These are phyloP conservation scores for Kryptopterus vitreolus DNA, from an alignment of 2,797 vertebrate genomes.

Conservation along the genomic window DNA sequence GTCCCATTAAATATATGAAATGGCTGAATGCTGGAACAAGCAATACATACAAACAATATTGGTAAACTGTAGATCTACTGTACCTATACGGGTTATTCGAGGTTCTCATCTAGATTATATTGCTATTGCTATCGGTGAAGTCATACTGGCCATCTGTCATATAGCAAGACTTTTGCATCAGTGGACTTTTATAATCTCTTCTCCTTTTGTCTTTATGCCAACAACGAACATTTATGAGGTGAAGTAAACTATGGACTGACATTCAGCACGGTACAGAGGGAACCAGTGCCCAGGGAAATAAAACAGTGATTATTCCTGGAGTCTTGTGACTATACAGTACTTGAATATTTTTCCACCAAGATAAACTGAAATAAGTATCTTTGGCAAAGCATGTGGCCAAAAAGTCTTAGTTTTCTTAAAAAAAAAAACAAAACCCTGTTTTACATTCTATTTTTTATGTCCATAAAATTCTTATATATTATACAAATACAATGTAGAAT, in stretches of 20 bases:
- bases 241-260: not conserved
- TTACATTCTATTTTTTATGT: too few relatives aligned
- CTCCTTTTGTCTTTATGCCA: not conserved
- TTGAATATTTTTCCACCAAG: not conserved
- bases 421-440: too few relatives aligned
- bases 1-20: not conserved
- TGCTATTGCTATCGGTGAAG: constrained; percentile 4
- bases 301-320: not conserved
- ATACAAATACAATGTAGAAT: too few relatives aligned
- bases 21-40: not conserved
- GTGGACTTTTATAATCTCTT: not conserved
- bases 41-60: not conserved
- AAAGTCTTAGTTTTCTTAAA: too few relatives aligned
- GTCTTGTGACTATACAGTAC: not conserved
- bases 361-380: not conserved
- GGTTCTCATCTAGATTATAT: not conserved
- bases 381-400: too few relatives aligned
- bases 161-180: constrained; percentile 6
- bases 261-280: not conserved
- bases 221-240: constrained; percentile 6
- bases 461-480: too few relatives aligned
- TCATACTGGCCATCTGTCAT: not conserved
- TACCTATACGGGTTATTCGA: not conserved
- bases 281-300: not conserved
- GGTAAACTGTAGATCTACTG: not conserved